Evolutionary conservation across 1,140 invertebrate genomes (phyloP).

Genomic region (Diachasma alloeum): DNA sequence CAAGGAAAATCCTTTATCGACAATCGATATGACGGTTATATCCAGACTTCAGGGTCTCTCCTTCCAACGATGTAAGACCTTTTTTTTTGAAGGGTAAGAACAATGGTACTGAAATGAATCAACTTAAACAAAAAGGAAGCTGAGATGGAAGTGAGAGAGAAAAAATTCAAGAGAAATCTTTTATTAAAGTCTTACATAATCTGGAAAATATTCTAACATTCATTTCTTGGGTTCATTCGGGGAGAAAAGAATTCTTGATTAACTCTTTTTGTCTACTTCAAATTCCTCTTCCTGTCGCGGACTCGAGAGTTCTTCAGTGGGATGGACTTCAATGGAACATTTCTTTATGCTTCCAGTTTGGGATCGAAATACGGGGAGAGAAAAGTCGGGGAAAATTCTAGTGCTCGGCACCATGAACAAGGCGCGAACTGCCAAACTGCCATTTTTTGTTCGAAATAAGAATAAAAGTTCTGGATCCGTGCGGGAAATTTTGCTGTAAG

Average conservation of each 20-base stretch:
- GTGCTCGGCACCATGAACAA: too few relatives aligned
- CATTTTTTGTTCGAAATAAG: too few relatives aligned
- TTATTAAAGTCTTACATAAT: not conserved
- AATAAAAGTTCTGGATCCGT: too few relatives aligned
- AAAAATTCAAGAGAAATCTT: not conserved
- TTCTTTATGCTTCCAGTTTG: not conserved
- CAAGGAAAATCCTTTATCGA: slow-evolving; percentile 33
- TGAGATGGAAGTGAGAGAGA: not conserved
- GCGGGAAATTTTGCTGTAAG: too few relatives aligned
- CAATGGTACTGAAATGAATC: slow-evolving; percentile 8
- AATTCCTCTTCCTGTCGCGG: not conserved
- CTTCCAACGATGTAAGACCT: not conserved
- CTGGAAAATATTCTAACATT: not conserved
- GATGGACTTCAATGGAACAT: not conserved
- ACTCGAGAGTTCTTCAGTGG: not conserved
- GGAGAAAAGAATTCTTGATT: not conserved
- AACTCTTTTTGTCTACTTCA: not conserved
- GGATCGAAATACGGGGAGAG: too few relatives aligned
- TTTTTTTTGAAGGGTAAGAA: not conserved
- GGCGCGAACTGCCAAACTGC: too few relatives aligned
- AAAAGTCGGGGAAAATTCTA: too few relatives aligned
- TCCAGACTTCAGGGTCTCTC: not conserved
- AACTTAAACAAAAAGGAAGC: not conserved
- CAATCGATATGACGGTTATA: slow-evolving; percentile 29
- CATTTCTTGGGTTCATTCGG: not conserved